Conservation (phyloP, 2,888 invertebrate species). For the Hypselothyrea guttata region DNA sequence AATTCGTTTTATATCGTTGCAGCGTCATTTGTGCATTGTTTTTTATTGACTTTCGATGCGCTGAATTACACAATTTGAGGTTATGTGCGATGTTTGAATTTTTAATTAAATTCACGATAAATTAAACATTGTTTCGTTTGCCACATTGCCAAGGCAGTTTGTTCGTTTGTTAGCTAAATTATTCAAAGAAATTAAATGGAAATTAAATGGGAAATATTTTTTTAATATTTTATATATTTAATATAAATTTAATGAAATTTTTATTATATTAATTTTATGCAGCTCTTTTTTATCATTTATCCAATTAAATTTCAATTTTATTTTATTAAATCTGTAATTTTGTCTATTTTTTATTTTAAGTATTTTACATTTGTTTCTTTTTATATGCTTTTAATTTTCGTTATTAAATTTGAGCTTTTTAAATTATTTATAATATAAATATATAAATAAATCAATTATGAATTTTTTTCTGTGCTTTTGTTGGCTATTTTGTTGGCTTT, state of each 20-base stretch:
- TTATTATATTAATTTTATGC: not conserved
- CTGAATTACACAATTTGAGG: constrained; percentile 16
- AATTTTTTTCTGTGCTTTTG: not conserved
- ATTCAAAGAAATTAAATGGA: constrained; percentile 1
- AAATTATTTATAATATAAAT: not conserved
- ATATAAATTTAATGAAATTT: no score
- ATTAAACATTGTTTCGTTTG: constrained; percentile 16
- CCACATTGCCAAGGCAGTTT: constrained; percentile 49
- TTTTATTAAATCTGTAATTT: not conserved
- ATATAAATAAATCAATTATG: not conserved
- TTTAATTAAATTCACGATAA: constrained; percentile 16
- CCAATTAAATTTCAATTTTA: no score
- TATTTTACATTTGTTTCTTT: not conserved
- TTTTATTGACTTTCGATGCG: constrained; percentile 39
- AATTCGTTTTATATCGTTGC: constrained; percentile 60
- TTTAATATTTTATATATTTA: no score
- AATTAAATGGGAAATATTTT: no score
- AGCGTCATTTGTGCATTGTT: constrained; percentile 77
- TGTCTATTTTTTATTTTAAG: not conserved
- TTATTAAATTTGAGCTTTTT: no score
- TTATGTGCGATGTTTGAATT: constrained; percentile 5
- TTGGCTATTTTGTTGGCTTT: not conserved
- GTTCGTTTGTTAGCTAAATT: constrained; percentile 27
- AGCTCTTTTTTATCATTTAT: constrained; percentile 6
- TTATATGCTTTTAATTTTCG: not conserved